phyloP scores from a whole-genome alignment of 1,140 invertebrate species.

The Drosophila arawakana region DNA sequence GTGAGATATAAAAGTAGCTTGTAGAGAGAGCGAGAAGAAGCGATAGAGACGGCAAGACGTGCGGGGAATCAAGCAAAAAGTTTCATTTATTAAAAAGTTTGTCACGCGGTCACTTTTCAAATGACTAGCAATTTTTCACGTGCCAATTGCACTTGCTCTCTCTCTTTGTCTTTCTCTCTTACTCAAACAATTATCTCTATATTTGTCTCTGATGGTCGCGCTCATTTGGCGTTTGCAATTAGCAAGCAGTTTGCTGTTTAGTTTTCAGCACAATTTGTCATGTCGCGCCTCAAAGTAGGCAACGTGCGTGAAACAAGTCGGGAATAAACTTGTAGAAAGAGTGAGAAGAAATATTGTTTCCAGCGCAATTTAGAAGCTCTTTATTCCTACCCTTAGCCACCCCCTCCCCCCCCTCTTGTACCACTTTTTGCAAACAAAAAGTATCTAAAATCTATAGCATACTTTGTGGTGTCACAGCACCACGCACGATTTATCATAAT shows the following conservation, averaged over 20 bases:
- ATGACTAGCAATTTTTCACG: constrained; percentile 82
- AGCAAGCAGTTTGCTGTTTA: constrained; percentile 79
- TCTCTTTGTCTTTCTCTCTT: neutral
- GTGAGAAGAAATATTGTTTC: neutral
- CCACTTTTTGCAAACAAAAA: neutral
- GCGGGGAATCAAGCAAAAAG: constrained; percentile 55
- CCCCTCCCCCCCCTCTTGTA: neutral
- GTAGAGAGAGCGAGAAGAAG: neutral
- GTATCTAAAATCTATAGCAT: constrained; percentile 19
- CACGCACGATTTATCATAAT: constrained; percentile 79
- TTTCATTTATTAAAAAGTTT: constrained; percentile 83
- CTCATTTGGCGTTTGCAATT: constrained; percentile 62
- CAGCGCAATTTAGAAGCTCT: constrained; percentile 14
- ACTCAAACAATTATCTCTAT: constrained; percentile 4
- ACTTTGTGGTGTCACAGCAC: constrained; percentile 50
- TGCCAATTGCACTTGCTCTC: constrained; percentile 61
- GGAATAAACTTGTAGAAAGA: constrained; percentile 68
- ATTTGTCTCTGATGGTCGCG: neutral
- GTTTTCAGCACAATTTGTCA: constrained; percentile 79
- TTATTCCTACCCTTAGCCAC: neutral
- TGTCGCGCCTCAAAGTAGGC: constrained; percentile 72
- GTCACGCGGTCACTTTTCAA: constrained; percentile 77
- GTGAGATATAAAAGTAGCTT: no score
- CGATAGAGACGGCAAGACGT: neutral
- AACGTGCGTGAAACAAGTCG: constrained; percentile 69